These are phyloP conservation scores for Neelides folsomi DNA, from an alignment of 2,888 invertebrate genomes.

Conservation along the genomic window DNA sequence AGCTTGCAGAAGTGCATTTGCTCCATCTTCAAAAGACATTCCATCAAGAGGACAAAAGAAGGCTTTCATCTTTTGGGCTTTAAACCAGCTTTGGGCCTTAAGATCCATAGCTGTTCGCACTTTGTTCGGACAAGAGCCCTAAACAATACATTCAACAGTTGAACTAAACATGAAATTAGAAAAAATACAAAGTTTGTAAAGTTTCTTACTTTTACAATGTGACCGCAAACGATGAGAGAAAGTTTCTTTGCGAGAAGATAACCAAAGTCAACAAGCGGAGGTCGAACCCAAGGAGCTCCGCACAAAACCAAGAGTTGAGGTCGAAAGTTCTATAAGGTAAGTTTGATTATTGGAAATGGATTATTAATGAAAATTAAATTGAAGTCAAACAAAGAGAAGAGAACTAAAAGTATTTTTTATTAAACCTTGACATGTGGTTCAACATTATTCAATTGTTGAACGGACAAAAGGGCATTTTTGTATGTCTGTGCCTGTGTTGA, in stretches of 20 bases:
- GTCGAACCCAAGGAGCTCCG: conserved; percentile 44
- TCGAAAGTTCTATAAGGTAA: conserved; percentile 40
- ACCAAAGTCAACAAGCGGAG: conserved; percentile 46
- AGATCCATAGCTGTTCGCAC: conserved; percentile 18
- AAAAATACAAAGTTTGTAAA: background rate
- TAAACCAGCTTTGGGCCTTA: conserved; percentile 38
- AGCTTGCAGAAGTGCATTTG: conserved; percentile 38
- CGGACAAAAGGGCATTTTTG: conserved; percentile 43
- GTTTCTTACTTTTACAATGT: conserved; percentile 41
- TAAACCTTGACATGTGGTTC: conserved; percentile 46
- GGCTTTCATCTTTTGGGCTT: conserved; percentile 42
- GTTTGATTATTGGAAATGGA: background rate
- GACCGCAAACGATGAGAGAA: conserved; percentile 46
- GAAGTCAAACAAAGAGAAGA: background rate
- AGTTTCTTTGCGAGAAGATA: conserved; percentile 45
- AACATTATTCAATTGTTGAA: conserved; percentile 43
- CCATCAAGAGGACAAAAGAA: conserved; percentile 42
- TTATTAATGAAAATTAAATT: no score
- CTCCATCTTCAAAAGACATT: conserved; percentile 30
- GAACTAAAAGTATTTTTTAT: background rate
- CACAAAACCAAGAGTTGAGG: conserved; percentile 47
- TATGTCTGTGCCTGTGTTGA: conserved; percentile 47
- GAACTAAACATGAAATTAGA: background rate
- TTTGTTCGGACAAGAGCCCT: conserved; percentile 24
- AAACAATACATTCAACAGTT: conserved; percentile 1